Conservation (phyloP, 1,140 invertebrate species). For the Heliothis virescens region DNA sequence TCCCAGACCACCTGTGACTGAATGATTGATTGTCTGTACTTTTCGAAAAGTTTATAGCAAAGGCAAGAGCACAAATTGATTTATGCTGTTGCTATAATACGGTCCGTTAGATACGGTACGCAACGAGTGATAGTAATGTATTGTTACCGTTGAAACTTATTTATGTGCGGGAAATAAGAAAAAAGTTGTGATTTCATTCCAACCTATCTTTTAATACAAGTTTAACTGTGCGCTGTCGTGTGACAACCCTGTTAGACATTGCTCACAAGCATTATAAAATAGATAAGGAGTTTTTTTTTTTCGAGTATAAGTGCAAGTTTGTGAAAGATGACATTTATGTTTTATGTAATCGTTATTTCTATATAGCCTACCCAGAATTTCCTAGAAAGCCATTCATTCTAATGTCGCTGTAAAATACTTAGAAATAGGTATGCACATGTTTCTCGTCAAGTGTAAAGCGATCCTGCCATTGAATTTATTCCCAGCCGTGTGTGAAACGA, state of each 20-base stretch:
- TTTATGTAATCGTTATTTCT: no score
- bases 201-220: neutral
- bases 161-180: constrained; percentile 11
- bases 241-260: neutral
- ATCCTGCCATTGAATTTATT: constrained; percentile 26
- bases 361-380: no score
- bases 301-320: neutral
- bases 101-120: constrained; percentile 23
- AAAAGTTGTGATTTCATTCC: constrained; percentile 5
- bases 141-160: constrained; percentile 16
- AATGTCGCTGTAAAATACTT: neutral
- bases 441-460: neutral
- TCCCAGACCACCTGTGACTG: constrained; percentile 19
- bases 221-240: neutral
- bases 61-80: constrained; percentile 4
- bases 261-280: neutral
- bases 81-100: constrained; percentile 18
- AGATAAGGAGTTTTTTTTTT: neutral
- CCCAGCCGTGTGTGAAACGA: constrained; percentile 39
- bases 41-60: constrained; percentile 10
- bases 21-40: constrained; percentile 33
- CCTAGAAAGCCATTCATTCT: neutral
- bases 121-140: constrained; percentile 30
- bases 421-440: neutral
- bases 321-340: no score